Conservation (phyloP, 1,140 invertebrate species). For the Formica selysi region DNA sequence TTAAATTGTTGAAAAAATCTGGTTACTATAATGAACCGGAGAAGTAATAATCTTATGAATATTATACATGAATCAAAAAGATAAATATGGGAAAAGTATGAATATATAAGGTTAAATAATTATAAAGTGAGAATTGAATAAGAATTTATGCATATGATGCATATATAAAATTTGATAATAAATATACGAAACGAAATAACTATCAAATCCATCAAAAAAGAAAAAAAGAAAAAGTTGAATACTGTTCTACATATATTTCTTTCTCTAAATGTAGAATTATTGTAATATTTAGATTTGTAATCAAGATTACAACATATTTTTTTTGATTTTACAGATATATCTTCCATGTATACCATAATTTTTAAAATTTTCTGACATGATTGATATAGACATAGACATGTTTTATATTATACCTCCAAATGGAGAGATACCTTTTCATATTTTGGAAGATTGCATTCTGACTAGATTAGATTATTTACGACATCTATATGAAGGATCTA, state of each 20-base stretch:
- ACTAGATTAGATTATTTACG: slow-evolving; percentile 82
- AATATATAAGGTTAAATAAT: background rate
- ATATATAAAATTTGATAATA: too few relatives aligned
- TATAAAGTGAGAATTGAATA: background rate
- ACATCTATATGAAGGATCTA: slow-evolving; percentile 72
- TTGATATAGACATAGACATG: slow-evolving; percentile 71
- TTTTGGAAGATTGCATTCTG: slow-evolving; percentile 81
- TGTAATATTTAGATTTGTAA: background rate
- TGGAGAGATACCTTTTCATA: slow-evolving; percentile 78
- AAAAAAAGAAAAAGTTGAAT: background rate
- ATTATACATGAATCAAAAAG: background rate
- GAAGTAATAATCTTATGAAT: background rate
- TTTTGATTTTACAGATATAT: background rate
- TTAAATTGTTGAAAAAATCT: background rate
- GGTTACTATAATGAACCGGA: background rate
- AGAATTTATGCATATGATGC: background rate
- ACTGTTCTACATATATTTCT: background rate
- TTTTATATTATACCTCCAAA: slow-evolving; percentile 83
- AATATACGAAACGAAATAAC: slow-evolving; percentile 13
- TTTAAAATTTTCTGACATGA: background rate
- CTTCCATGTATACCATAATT: background rate
- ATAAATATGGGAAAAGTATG: background rate
- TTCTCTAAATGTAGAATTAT: background rate
- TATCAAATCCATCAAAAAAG: background rate
- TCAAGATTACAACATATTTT: background rate